phyloP scores from a whole-genome alignment of 2,113 vertebrate genomes.

The cattle (Bos taurus) region DNA sequence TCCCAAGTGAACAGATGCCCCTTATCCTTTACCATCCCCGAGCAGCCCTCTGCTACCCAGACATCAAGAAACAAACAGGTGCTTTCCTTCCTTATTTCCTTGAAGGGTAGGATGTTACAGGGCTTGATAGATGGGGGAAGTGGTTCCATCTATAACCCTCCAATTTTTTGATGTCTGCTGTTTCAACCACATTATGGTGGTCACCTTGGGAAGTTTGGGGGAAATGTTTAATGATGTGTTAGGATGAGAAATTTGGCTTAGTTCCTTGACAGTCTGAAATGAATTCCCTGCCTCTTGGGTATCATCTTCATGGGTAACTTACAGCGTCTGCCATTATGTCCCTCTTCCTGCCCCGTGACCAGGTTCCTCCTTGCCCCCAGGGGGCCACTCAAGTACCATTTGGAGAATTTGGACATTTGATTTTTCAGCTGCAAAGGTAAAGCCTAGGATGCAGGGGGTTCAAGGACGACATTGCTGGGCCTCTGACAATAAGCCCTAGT shows the following conservation, averaged over 20 bases:
- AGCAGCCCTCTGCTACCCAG: background rate
- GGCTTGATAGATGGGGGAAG: background rate
- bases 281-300: background rate
- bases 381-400: background rate
- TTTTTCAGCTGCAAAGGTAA: constrained; percentile 35
- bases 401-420: background rate
- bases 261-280: background rate
- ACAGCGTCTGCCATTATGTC: background rate
- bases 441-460: background rate
- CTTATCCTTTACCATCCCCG: background rate
- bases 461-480: background rate
- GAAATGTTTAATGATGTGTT: background rate
- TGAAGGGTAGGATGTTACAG: background rate
- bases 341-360: background rate
- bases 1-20: background rate
- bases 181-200: background rate
- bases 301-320: background rate
- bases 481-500: constrained; percentile 23
- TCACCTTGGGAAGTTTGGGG: background rate
- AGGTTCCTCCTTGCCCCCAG: background rate
- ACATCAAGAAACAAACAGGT: constrained; percentile 4
- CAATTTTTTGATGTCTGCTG: background rate
- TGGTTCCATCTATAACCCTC: background rate
- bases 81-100: background rate
- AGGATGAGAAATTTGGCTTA: background rate